A percentile compares a stretch with the other conserved stretches of the same genome.
Conservation (phyloP, 2,797 vertebrate genomes). For the Atherinosoma microstoma region DNA sequence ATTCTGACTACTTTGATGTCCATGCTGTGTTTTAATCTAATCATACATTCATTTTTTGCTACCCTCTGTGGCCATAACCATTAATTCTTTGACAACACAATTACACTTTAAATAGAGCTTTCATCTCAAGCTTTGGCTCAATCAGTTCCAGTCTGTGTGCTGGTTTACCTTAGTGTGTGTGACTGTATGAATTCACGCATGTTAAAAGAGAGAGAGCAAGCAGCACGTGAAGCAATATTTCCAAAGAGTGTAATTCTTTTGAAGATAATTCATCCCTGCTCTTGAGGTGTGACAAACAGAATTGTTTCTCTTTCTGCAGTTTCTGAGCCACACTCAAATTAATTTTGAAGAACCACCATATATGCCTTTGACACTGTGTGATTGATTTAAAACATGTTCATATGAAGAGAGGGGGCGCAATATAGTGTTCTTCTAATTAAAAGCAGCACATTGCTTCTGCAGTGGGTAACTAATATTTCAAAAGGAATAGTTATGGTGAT, state of each 20-base stretch:
- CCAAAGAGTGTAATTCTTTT: constrained; percentile 49
- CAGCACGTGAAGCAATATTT: constrained; percentile 37
- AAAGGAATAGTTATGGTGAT: constrained; percentile 4
- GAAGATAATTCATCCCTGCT: constrained; percentile 54
- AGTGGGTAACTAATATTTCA: background rate
- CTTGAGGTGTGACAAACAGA: constrained; percentile 46
- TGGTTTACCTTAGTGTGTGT: constrained; percentile 1
- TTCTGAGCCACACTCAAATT: constrained; percentile 39
- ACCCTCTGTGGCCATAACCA: constrained; percentile 49
- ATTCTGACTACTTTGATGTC: constrained; percentile 66
- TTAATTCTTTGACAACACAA: constrained; percentile 52
- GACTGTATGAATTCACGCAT: constrained; percentile 11
- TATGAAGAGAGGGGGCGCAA: background rate
- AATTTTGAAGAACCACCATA: constrained; percentile 30
- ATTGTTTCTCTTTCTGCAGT: constrained; percentile 44
- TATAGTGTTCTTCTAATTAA: constrained; percentile 42
- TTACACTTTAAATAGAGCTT: constrained; percentile 54
- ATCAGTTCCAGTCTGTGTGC: constrained; percentile 27
- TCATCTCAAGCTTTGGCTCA: constrained; percentile 53
- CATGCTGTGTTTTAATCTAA: constrained; percentile 48
- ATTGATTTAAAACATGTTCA: constrained; percentile 18
- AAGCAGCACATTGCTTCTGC: constrained; percentile 13
- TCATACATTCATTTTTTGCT: constrained; percentile 38
- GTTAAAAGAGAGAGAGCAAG: constrained; percentile 10
- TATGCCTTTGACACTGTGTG: constrained; percentile 23